These are phyloP conservation scores for Drosophila azteca DNA, from an alignment of 1,140 invertebrate species.

Conservation along the genomic window DNA sequence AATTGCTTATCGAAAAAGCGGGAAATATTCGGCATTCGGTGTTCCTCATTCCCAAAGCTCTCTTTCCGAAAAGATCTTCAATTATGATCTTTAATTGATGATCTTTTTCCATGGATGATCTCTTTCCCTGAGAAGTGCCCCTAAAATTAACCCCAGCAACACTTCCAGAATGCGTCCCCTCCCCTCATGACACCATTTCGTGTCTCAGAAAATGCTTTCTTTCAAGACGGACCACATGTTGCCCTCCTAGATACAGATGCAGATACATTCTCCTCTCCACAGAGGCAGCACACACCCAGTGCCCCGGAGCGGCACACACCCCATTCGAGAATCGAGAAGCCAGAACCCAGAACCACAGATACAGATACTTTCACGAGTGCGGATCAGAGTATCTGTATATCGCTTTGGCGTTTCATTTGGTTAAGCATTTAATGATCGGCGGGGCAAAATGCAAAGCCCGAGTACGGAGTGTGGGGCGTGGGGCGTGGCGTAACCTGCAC, in stretches of 20 bases:
- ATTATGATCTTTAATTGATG: too few species aligned
- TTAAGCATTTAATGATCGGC: conserved; percentile 57
- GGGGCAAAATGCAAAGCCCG: not conserved
- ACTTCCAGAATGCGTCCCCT: conserved; percentile 22
- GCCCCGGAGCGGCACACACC: conserved; percentile 35
- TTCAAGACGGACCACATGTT: conserved; percentile 49
- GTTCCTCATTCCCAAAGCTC: too few species aligned
- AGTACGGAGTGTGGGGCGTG: conserved; percentile 3
- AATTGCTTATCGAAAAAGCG: conserved; percentile 2
- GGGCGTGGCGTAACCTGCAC: conserved; percentile 41
- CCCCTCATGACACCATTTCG: conserved; percentile 35
- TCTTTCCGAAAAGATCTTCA: too few species aligned
- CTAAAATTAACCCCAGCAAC: conserved; percentile 37
- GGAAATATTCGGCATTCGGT: conserved; percentile 1
- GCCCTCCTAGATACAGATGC: not conserved
- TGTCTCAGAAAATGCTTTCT: conserved; percentile 22
- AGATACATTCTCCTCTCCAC: not conserved
- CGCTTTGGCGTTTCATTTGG: conserved; percentile 42
- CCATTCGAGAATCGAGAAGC: conserved; percentile 18
- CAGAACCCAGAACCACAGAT: conserved; percentile 21
- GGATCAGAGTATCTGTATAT: conserved; percentile 5
- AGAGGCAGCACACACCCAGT: conserved; percentile 16
- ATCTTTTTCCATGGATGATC: too few species aligned
- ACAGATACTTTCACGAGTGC: not conserved
- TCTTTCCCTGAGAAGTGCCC: too few species aligned